phyloP scores from a whole-genome alignment of 2,888 invertebrate genomes.

The Ganaspis brasiliensis region DNA sequence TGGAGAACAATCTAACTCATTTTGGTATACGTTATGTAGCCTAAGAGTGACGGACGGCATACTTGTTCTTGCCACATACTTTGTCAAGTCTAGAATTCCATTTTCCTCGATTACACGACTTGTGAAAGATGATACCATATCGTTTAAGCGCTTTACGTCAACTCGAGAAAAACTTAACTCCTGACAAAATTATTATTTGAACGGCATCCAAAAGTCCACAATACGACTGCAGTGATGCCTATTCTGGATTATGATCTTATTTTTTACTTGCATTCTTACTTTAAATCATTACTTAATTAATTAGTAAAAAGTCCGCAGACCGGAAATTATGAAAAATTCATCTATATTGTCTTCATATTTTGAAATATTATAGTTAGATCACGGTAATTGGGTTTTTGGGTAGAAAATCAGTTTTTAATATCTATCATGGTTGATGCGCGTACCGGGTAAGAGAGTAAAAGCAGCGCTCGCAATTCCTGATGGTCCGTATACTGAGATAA shows the following conservation, averaged over 20 bases:
- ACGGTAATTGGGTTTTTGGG: too few species aligned
- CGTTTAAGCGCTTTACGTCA: background rate
- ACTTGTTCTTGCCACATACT: slow-evolving; percentile 27
- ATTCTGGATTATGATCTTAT: slow-evolving; percentile 77
- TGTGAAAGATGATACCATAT: slow-evolving; percentile 4
- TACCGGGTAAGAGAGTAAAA: too few species aligned
- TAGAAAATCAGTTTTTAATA: too few species aligned
- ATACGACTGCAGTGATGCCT: slow-evolving; percentile 81
- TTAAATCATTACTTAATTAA: slow-evolving; percentile 57
- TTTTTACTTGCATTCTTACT: slow-evolving; percentile 56
- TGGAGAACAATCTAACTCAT: slow-evolving; percentile 54
- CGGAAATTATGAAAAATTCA: slow-evolving; percentile 56
- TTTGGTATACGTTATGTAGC: background rate
- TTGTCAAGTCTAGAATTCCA: slow-evolving; percentile 41
- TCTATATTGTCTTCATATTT: slow-evolving; percentile 49
- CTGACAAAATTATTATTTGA: slow-evolving; percentile 70
- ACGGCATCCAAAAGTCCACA: slow-evolving; percentile 81
- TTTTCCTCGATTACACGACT: slow-evolving; percentile 21
- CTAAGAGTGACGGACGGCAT: background rate
- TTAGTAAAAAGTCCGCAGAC: slow-evolving; percentile 60
- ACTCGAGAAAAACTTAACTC: slow-evolving; percentile 24
- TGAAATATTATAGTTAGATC: background rate
- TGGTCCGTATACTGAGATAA: too few species aligned
- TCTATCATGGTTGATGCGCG: too few species aligned
- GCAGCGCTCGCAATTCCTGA: too few species aligned